These are phyloP conservation scores for Pristiophorus japonicus DNA, from an alignment of 2,113 vertebrate species.

Conservation along the genomic window DNA sequence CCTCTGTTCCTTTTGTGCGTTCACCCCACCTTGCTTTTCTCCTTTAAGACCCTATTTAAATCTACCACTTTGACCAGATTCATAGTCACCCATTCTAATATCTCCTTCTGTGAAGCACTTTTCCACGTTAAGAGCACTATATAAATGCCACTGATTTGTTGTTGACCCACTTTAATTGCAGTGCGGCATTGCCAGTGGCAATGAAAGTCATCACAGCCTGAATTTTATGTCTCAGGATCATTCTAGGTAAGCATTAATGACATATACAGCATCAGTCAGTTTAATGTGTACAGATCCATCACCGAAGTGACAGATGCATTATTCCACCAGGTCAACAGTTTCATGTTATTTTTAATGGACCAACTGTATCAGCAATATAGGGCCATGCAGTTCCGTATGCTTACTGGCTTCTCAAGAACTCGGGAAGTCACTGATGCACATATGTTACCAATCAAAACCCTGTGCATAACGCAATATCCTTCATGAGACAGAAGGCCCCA, in stretches of 20 bases:
- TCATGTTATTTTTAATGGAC: not conserved
- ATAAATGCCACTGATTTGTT: not conserved
- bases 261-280: not conserved
- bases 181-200: not conserved
- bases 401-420: not conserved
- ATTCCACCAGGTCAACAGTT: not conserved
- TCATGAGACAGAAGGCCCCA: not conserved
- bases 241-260: not conserved
- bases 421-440: not conserved
- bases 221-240: not conserved
- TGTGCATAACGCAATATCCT: not conserved
- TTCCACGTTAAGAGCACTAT: not conserved
- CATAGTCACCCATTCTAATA: not conserved
- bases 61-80: not conserved
- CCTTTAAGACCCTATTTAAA: not conserved
- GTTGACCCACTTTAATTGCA: not conserved
- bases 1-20: not conserved
- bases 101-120: not conserved
- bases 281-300: not conserved
- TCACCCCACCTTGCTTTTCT: not conserved
- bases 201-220: not conserved
- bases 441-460: not conserved
- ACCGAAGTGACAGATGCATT: not conserved
- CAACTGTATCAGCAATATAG: not conserved
- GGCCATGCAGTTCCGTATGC: not conserved